These are phyloP conservation scores for Bradysia coprophila DNA, from an alignment of 1,140 invertebrate species.

Conservation along the genomic window DNA sequence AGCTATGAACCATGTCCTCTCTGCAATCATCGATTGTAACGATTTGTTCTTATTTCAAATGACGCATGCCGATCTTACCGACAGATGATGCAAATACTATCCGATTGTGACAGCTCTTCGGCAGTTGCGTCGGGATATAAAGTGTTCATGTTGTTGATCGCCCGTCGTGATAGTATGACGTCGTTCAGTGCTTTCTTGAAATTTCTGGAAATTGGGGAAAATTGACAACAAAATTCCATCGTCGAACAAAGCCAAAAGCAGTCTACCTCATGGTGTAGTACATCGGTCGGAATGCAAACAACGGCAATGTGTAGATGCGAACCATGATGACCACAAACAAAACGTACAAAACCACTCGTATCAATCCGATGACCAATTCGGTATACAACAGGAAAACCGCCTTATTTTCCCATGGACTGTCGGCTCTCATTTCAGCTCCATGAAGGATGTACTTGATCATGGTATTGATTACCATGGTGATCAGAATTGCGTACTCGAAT, in stretches of 20 bases:
- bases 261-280: constrained; percentile 84
- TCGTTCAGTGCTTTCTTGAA: constrained; percentile 98
- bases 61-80: too few relatives aligned
- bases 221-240: neutral
- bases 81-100: constrained; percentile 99
- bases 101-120: constrained; percentile 82
- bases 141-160: constrained; percentile 97
- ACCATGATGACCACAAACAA: constrained; percentile 95
- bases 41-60: too few relatives aligned
- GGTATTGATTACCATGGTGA: constrained; percentile 88
- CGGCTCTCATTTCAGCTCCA: constrained; percentile 81
- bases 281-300: constrained; percentile 98
- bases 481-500: constrained; percentile 96
- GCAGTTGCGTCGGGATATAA: constrained; percentile 90
- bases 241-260: neutral
- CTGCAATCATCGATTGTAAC: constrained; percentile 14
- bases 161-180: constrained; percentile 88
- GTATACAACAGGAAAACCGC: constrained; percentile 94
- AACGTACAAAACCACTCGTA: constrained; percentile 82
- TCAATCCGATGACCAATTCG: constrained; percentile 83
- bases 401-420: constrained; percentile 98
- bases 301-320: constrained; percentile 88
- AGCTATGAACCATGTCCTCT: constrained; percentile 45
- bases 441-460: constrained; percentile 91
- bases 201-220: constrained; percentile 36